Base-by-base conservation (phyloP, 1,140 invertebrate species). In the Apis florea region DNA sequence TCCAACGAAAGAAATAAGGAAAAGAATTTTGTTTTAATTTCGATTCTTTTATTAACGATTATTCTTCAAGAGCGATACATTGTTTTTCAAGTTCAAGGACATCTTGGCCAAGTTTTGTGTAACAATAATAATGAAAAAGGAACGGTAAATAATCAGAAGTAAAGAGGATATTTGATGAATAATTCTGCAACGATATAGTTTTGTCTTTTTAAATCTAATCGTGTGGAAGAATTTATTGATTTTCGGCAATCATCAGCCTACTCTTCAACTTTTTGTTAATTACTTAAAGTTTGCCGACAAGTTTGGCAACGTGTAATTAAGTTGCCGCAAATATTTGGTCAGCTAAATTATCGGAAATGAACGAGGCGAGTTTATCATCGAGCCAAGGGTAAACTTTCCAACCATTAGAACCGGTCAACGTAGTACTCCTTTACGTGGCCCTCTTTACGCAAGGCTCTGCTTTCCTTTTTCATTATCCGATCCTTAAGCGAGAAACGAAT, bases 261-360 rank as follows among this genome's bases (percentile, higher is more conserved):
- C 68, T 79, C 47, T 21, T 63, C 17, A 80, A 74, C 53, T 80
- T 66, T 74, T 66, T 80, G 53, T 74, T 80, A 80, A 80, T 80
- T 80, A 74, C 61, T 66, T 80, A 61, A 74, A 80, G 61, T 80
- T 79, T 49, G 47, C 17, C 47, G 21, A 11, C 58, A 54, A 80
- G 71, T 80, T 74, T 24, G 56, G 76, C 53, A 79, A 79, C 47
- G 68, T 79, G 24, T 79, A 79, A 79, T 79, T 79, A 80, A 66
- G 78, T 80, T 40, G 54, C 70, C 53, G 40, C 61, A 80, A 70
- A 80, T 80, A 80, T 73, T 80, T 67, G 51, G n/a, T 61, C 59
- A 74, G 78, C 61, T 74, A 80, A 80, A 74, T 80, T 74, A 80
- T 80, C 70, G 78, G 70, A 47, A 80, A 74, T 74, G 70, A 79